Percentiles rank a stretch among this genome's conserved stretches.
phyloP scores from a whole-genome alignment of 2,888 invertebrate genomes.

The Caenorhabditis parvicauda region DNA sequence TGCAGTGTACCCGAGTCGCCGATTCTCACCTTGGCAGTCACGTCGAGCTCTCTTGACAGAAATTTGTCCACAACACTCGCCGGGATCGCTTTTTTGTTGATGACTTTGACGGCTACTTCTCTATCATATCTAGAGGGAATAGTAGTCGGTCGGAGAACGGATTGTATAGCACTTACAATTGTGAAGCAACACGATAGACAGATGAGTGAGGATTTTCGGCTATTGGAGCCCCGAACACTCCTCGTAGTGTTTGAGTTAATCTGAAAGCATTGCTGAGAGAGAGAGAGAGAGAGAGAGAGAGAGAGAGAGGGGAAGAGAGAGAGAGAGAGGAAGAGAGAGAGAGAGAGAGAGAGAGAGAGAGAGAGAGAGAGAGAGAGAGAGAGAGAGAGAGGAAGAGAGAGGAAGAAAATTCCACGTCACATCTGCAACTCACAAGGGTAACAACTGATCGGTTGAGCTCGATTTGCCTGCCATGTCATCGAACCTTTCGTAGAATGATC shows the following conservation, averaged over 20 bases:
- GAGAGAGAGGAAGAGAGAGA: neutral
- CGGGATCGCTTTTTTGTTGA: constrained; percentile 44
- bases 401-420: too few species aligned
- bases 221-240: constrained; percentile 23
- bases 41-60: constrained; percentile 45
- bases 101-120: constrained; percentile 48
- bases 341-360: too few species aligned
- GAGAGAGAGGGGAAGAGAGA: constrained; percentile 6
- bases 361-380: too few species aligned
- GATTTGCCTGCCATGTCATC: neutral
- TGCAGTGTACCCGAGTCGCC: too few species aligned
- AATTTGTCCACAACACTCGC: constrained; percentile 42
- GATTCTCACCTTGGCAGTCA: constrained; percentile 30
- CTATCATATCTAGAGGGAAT: constrained; percentile 15
- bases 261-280: constrained; percentile 4
- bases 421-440: too few species aligned
- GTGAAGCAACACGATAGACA: constrained; percentile 36
- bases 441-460: too few species aligned
- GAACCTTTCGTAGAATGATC: constrained; percentile 1
- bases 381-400: too few species aligned
- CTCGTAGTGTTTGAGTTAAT: constrained; percentile 13
- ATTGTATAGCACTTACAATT: constrained; percentile 9
- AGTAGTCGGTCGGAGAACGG: neutral
- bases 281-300: constrained; percentile 8
- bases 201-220: constrained; percentile 38